Percentiles rank a stretch among this genome's conserved stretches.
Evolutionary conservation across 2,113 vertebrate genomes (phyloP).

Genomic region (Boulengeromyrus knoepffleri): DNA sequence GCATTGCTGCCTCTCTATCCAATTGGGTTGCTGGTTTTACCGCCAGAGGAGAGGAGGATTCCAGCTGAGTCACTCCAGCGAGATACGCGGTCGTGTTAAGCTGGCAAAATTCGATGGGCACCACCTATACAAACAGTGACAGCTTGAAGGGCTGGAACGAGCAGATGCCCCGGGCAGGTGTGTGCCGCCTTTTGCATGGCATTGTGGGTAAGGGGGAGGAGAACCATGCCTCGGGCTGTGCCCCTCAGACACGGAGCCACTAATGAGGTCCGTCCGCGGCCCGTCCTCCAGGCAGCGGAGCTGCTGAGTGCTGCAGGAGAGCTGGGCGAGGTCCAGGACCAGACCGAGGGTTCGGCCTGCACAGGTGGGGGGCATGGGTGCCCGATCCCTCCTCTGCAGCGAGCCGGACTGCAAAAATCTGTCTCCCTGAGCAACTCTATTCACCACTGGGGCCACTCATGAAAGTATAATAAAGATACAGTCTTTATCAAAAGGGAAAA

Average conservation of each 20-base stretch:
- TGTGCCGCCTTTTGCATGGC: background rate
- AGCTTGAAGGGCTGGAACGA: background rate
- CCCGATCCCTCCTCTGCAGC: background rate
- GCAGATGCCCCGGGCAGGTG: background rate
- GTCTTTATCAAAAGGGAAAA: background rate
- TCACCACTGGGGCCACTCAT: background rate
- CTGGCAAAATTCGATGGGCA: background rate
- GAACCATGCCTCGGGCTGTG: background rate
- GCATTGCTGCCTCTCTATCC: background rate
- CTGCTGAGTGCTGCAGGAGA: background rate
- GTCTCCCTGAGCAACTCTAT: background rate
- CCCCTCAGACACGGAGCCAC: background rate
- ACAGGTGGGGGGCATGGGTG: background rate
- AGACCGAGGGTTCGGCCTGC: background rate
- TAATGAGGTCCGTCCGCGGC: background rate
- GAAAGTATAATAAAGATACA: conserved; percentile 3
- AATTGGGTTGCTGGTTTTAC: background rate
- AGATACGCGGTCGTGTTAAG: background rate
- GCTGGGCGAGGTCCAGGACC: background rate
- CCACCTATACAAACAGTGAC: background rate
- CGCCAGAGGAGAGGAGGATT: background rate
- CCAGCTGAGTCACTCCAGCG: background rate
- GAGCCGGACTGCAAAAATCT: background rate
- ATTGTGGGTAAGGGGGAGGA: background rate
- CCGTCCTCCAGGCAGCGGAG: background rate